Conservation (phyloP, 2,113 vertebrate species). For the Microtus ochrogaster region DNA sequence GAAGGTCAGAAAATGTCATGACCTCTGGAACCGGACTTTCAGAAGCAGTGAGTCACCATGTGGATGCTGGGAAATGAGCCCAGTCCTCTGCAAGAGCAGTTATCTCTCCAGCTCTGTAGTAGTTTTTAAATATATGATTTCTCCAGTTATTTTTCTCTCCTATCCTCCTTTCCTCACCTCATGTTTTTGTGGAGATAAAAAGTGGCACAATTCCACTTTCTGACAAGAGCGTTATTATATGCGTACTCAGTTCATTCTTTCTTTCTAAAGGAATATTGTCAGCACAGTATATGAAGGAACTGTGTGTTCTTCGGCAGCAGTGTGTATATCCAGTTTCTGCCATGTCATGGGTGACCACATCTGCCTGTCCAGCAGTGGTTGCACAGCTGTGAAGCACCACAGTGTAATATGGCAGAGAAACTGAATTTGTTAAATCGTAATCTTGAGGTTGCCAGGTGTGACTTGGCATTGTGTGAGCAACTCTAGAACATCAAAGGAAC, state of each 20-base stretch:
- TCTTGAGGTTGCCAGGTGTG: background rate
- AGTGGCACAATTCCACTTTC: background rate
- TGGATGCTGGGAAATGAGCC: background rate
- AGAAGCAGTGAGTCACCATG: background rate
- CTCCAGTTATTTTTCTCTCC: background rate
- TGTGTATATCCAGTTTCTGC: background rate
- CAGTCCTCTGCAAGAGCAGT: background rate
- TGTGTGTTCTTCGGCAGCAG: background rate
- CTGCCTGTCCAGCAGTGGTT: too few relatives aligned
- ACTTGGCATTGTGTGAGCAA: background rate
- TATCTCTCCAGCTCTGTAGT: background rate
- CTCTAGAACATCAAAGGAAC: background rate
- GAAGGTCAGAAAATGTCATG: background rate
- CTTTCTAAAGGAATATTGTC: background rate
- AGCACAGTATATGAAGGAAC: background rate
- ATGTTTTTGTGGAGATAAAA: constrained; percentile 6
- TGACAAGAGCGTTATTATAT: constrained; percentile 37
- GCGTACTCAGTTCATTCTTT: constrained; percentile 3
- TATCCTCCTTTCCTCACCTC: background rate
- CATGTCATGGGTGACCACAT: background rate
- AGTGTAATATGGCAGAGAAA: background rate
- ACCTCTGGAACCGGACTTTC: background rate
- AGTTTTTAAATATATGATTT: constrained; percentile 21
- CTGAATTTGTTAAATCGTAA: background rate
- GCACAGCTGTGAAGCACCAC: background rate